These are phyloP conservation scores for Mohoua ochrocephala DNA, from an alignment of 2,113 vertebrate species.

Conservation along the genomic window DNA sequence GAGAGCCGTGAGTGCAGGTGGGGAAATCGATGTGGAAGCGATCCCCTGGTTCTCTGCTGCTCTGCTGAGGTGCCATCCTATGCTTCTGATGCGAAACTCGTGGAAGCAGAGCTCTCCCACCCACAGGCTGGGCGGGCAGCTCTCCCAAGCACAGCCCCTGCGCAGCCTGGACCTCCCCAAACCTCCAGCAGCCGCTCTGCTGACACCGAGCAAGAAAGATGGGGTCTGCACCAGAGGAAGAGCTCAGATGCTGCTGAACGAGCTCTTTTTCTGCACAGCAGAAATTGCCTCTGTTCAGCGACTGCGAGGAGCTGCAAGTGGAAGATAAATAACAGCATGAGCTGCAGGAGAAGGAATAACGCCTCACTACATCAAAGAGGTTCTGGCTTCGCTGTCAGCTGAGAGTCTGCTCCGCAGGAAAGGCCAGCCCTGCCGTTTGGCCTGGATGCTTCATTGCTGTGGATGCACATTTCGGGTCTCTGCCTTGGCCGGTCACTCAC, in stretches of 20 bases:
- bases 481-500: background rate
- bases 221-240: background rate
- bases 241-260: background rate
- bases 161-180: background rate
- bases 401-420: background rate
- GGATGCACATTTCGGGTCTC: background rate
- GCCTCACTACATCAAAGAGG: background rate
- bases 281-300: background rate
- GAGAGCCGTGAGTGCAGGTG: background rate
- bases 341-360: background rate
- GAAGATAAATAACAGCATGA: constrained; percentile 14
- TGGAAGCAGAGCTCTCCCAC: background rate
- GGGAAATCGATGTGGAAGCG: background rate
- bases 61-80: background rate
- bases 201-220: background rate
- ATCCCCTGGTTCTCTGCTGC: background rate
- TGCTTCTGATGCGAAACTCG: fast-evolving
- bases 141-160: background rate
- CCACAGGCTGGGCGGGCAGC: background rate
- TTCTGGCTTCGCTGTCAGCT: background rate
- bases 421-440: background rate
- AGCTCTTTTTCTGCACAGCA: background rate
- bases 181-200: fast-evolving
- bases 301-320: background rate
- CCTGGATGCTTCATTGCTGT: background rate